Base-by-base conservation (phyloP, 2,797 vertebrate genomes). In the Oryzias dopingdopingensis region DNA sequence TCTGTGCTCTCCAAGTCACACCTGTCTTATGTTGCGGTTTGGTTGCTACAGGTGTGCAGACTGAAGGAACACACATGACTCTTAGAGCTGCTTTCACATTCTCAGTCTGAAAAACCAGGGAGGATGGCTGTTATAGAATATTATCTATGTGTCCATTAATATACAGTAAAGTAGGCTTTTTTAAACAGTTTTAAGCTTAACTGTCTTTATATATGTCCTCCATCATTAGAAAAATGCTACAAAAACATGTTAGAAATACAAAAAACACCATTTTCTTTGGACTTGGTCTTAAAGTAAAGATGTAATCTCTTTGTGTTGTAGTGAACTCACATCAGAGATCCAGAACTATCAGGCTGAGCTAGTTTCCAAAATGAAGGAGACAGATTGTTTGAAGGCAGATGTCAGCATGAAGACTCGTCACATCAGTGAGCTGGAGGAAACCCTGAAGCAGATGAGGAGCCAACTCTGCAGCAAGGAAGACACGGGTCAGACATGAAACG, bases 401-500 rank as follows among this genome's bases (percentile, higher is more conserved):
- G 81, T 84, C 67, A 73, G 83, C 54, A 46, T 70, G 63, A 94
- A 95, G 89, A 67, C 86, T 8, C 82, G 86, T 49, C 91, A 90
- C 77, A 86, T 97, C 67, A 81, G 68, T 58, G 74, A 85, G 29
- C 59, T 95, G 88, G 90, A 94, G 68, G 83, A 93, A 75, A 87
- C 67, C 40, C 86, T 96, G 82, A 90, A 93, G 66, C 88, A 92
- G 65, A 88, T 83, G 41, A 90, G 75, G 72, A 86, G 62, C 64
- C 90, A 94, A 62, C 83, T 97, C 29, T 78, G 85, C 69, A 89
- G 85, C 81, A 96, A 94, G 86, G 82, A 76, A 18, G 87, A 92
- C 56, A 71, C 79, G 43, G 93, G 97, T 98, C 90, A 2, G 54
- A 17, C 0, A 0, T 51, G 22, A 16, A 16, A 2, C 40, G 14